Conservation (phyloP, 2,113 vertebrate species). For the Propithecus coquereli region DNA sequence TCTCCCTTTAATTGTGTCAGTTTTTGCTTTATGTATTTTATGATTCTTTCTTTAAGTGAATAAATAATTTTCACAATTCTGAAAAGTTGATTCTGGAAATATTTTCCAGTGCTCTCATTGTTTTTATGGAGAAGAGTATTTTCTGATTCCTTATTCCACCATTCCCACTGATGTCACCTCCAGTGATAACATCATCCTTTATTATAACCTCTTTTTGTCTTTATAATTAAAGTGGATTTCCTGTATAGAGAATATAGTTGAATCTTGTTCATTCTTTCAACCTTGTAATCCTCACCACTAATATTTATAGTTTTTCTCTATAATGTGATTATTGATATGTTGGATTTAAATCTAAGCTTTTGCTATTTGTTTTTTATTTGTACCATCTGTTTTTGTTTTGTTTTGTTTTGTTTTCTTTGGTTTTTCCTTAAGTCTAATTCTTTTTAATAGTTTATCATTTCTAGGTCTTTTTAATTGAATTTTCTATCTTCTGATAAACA, state of each 20-base stretch:
- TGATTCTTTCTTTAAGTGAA: background rate
- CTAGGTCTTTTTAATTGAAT: background rate
- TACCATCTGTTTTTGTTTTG: background rate
- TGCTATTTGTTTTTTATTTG: background rate
- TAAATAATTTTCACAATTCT: background rate
- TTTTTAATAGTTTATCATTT: background rate
- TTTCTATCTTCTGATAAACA: background rate
- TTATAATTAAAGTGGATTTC: background rate
- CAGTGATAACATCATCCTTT: background rate
- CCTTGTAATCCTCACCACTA: background rate
- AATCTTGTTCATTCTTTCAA: background rate
- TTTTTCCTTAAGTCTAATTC: background rate
- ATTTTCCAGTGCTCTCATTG: background rate
- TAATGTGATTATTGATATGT: background rate
- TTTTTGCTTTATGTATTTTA: background rate
- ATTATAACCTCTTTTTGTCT: background rate
- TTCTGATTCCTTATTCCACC: background rate
- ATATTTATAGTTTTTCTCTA: background rate
- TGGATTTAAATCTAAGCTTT: background rate
- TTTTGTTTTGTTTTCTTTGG: background rate
- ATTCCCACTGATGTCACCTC: background rate
- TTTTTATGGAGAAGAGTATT: background rate
- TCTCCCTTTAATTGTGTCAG: background rate
- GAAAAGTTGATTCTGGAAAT: background rate
- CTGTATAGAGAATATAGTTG: background rate